Base-by-base conservation (phyloP, 2,113 vertebrate genomes). In the Heloderma charlesbogerti region DNA sequence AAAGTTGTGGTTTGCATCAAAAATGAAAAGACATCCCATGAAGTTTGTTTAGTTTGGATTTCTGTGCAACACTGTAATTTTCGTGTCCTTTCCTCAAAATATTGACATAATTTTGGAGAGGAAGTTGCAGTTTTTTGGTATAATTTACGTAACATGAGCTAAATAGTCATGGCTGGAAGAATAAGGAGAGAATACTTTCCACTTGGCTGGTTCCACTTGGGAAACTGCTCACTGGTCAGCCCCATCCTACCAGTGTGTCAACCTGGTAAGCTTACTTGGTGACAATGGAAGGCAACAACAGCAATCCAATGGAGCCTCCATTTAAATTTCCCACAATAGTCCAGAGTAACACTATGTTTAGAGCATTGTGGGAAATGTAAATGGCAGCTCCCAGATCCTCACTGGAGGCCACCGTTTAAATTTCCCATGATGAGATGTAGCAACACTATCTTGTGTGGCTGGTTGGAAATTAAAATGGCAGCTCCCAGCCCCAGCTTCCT, bases 1-100 rank as follows among this genome's bases (percentile, higher is more conserved):
- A 81, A 75, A 78, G 45, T 40, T 45, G 0, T 66, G 22, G 60
- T 72, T 40, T 88, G 43, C 34, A 81, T 0, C 0, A 87, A 84
- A 88, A 67, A 2, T 18, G 67, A 37, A 84, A 84, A 60, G 34
- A 7, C 89, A 90, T 45, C 29, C n/a, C 22, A 9, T 43, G 40
- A 69, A 88, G 7, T 3, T 85, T 88, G 0, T 90, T 93, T 92
- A 27, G 74, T 8, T 80, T 86, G 54, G 84, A 57, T 87, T 87
- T 0, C 63, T 91, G 90, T 87, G 51, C 48, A 9, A 86, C 5
- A 12, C 15, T 84, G 18, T 71, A 91, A 91, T 67, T 71, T 81
- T 71, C 84, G 72, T 37, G 29, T 79, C 57, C 48, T 57, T 60
- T 72, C 16, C 77, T 87, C 89, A 54, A 91, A 87, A 71, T 87